A percentile compares a stretch with the other conserved stretches of the same genome.
These are phyloP conservation scores for Acanthochromis polyacanthus DNA, from an alignment of 2,113 vertebrate genomes.

Conservation along the genomic window DNA sequence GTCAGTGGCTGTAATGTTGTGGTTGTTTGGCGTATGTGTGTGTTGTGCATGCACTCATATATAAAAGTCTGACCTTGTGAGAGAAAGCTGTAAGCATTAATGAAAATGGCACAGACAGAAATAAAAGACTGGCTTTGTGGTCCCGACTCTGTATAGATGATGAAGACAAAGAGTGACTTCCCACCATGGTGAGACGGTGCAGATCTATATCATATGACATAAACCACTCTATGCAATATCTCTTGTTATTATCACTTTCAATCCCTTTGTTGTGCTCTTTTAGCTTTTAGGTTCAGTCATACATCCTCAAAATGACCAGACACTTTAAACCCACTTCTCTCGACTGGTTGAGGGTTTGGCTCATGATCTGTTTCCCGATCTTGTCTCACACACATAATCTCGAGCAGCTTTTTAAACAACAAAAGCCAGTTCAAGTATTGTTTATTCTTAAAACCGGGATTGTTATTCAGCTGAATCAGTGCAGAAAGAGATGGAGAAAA, in stretches of 20 bases:
- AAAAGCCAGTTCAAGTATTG: slow-evolving; percentile 60
- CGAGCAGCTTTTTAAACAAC: slow-evolving; percentile 35
- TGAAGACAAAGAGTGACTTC: not conserved
- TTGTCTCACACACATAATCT: slow-evolving; percentile 25
- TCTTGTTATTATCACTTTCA: not conserved
- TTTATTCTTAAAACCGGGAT: slow-evolving; percentile 30
- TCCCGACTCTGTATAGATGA: not conserved
- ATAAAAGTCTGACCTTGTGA: not conserved
- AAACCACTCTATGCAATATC: not conserved
- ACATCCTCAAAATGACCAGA: slow-evolving; percentile 1
- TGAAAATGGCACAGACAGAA: not conserved
- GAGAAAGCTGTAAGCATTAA: not conserved
- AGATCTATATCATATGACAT: not conserved
- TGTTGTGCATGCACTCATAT: not conserved
- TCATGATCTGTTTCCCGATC: slow-evolving; percentile 17
- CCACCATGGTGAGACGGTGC: not conserved
- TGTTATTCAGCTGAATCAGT: slow-evolving; percentile 47
- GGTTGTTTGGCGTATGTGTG: not conserved
- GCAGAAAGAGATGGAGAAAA: slow-evolving; percentile 24
- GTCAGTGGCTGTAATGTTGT: too few species aligned
- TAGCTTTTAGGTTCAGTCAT: slow-evolving; percentile 25
- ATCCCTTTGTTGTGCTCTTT: not conserved
- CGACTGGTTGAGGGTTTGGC: slow-evolving; percentile 9
- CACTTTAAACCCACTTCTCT: slow-evolving; percentile 10
- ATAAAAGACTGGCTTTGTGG: not conserved